Percentiles rank a stretch among this genome's conserved stretches.
These are phyloP conservation scores for Catostylus mosaicus DNA, from an alignment of 30 jellyfish, hydroid and myxozoan genomes.

Conservation along the genomic window DNA sequence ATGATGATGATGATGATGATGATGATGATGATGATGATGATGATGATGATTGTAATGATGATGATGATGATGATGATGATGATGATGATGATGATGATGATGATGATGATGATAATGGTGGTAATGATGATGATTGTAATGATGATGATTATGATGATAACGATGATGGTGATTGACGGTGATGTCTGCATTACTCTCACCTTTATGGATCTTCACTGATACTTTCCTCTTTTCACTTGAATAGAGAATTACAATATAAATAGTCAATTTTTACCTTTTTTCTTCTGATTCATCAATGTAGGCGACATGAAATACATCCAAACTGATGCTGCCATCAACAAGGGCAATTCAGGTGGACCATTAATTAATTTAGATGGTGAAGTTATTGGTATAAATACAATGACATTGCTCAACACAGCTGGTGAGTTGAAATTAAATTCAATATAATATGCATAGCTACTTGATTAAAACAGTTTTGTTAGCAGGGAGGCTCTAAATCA, in stretches of 20 bases:
- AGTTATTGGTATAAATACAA: constrained; percentile 78
- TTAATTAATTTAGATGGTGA: constrained; percentile 74
- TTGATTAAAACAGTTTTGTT: too few relatives aligned
- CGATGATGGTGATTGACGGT: too few relatives aligned
- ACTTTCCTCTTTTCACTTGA: too few relatives aligned
- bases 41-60: background rate
- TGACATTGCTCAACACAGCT: constrained; percentile 73
- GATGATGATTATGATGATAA: too few relatives aligned
- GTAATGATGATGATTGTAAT: background rate
- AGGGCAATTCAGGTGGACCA: constrained; percentile 86
- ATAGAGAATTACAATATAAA: too few relatives aligned
- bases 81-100: background rate
- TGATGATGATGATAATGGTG: background rate
- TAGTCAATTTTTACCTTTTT: background rate
- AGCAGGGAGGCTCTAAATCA: too few relatives aligned
- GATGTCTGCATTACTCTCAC: too few relatives aligned
- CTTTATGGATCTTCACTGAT: too few relatives aligned
- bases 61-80: background rate
- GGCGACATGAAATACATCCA: constrained; percentile 80
- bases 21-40: background rate
- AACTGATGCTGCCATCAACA: constrained; percentile 82
- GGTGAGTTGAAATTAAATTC: constrained; percentile 27
- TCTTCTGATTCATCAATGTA: background rate
- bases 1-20: background rate
- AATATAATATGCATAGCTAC: too few relatives aligned